These are phyloP conservation scores for Temnothorax ravouxi DNA, from an alignment of 2,888 invertebrate species.

Conservation along the genomic window DNA sequence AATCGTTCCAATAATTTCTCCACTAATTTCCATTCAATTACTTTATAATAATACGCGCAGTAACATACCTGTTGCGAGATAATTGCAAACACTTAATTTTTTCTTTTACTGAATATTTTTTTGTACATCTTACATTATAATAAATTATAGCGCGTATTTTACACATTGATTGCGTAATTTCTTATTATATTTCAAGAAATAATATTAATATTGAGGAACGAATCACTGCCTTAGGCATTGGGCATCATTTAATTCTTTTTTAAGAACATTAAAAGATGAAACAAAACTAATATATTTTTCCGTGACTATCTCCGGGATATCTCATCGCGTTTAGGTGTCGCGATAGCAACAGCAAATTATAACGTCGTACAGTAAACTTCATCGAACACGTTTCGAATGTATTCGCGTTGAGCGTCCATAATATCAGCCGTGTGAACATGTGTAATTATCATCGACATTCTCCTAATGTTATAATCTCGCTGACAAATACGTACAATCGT, in stretches of 20 bases:
- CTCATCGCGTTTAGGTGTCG: background rate
- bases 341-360: background rate
- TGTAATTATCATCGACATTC: conserved; percentile 15
- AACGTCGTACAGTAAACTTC: background rate
- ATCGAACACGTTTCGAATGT: conserved; percentile 8
- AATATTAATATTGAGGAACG: background rate
- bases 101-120: background rate
- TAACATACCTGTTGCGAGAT: background rate
- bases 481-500: conserved; percentile 9
- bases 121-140: background rate
- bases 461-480: conserved; percentile 29
- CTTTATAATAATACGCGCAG: background rate
- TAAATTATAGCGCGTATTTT: background rate
- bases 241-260: too few species aligned
- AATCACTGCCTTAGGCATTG: background rate
- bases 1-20: background rate
- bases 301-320: background rate
- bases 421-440: background rate
- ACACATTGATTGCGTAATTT: background rate
- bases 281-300: conserved; percentile 5
- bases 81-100: background rate
- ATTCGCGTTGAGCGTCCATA: background rate
- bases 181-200: background rate
- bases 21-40: background rate
- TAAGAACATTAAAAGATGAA: background rate